These are phyloP conservation scores for Bostrychus sinensis DNA, from an alignment of 2,113 vertebrate genomes.

Conservation along the genomic window DNA sequence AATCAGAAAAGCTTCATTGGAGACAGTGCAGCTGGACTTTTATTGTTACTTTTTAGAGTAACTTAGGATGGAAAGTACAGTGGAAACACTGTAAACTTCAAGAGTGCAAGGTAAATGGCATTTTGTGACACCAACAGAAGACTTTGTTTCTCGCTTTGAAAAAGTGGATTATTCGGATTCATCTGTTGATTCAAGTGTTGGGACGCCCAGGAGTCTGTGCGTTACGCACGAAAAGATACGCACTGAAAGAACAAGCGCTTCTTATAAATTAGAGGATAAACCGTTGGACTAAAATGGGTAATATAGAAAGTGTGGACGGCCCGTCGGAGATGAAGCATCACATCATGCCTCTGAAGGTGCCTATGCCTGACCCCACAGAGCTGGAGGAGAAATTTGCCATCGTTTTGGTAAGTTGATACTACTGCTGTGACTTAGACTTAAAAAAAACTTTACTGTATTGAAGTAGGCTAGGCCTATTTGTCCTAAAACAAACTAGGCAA, in stretches of 20 bases:
- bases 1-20: constrained; percentile 42
- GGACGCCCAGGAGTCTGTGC: constrained; percentile 24
- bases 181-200: constrained; percentile 24
- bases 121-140: constrained; percentile 51
- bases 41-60: constrained; percentile 53
- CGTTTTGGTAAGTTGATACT: constrained; percentile 87
- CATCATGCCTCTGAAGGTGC: constrained; percentile 89
- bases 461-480: not conserved
- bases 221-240: constrained; percentile 14
- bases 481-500: not conserved
- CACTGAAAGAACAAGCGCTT: constrained; percentile 21
- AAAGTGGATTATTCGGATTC: constrained; percentile 46
- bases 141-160: constrained; percentile 14
- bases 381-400: constrained; percentile 95
- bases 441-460: not conserved
- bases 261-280: constrained; percentile 11
- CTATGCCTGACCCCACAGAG: constrained; percentile 94
- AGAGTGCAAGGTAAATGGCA: constrained; percentile 51
- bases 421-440: not conserved
- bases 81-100: constrained; percentile 39
- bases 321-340: constrained; percentile 84
- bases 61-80: constrained; percentile 36
- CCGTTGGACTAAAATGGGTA: constrained; percentile 82
- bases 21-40: constrained; percentile 44
- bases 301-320: constrained; percentile 90